A percentile compares a stretch with the other conserved stretches of the same genome.
Evolutionary conservation across 30 jellyfish, hydroid and myxozoan genomes (phyloP).

Genomic region (Aurelia sp.): DNA sequence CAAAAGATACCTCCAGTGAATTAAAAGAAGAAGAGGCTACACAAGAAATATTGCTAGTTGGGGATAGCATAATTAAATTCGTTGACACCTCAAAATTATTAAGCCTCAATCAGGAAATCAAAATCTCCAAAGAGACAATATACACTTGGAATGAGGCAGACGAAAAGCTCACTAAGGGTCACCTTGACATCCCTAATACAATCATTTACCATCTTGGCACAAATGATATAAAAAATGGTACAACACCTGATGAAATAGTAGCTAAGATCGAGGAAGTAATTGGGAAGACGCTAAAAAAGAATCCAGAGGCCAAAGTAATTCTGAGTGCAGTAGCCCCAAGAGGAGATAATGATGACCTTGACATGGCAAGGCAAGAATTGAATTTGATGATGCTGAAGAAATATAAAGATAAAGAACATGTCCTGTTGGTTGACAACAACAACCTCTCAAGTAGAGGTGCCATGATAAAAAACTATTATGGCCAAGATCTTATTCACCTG

Average conservation of each 20-base stretch:
- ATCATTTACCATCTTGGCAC: conserved; percentile 10
- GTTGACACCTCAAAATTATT: background rate
- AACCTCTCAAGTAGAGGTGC: too few relatives aligned
- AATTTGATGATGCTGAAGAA: background rate
- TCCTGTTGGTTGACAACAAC: too few relatives aligned
- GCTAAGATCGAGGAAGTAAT: background rate
- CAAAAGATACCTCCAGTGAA: too few relatives aligned
- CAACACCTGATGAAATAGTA: background rate
- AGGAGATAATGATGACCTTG: conserved; percentile 2
- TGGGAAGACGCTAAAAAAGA: background rate
- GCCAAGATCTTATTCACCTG: too few relatives aligned
- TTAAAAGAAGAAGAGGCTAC: too few relatives aligned
- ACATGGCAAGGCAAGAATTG: conserved; percentile 12
- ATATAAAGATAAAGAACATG: too few relatives aligned
- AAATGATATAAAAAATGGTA: conserved; percentile 2
- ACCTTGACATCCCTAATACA: background rate
- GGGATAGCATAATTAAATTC: too few relatives aligned
- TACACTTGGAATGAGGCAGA: background rate
- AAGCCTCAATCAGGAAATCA: background rate
- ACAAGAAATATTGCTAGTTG: too few relatives aligned
- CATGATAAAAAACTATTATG: too few relatives aligned
- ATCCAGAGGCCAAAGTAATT: background rate
- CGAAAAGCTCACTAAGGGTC: background rate
- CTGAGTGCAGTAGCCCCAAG: conserved; percentile 6
- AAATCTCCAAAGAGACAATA: background rate